Evolutionary conservation across 2,113 vertebrate genomes (phyloP).

Genomic region (Andinoacara biseriatus): DNA sequence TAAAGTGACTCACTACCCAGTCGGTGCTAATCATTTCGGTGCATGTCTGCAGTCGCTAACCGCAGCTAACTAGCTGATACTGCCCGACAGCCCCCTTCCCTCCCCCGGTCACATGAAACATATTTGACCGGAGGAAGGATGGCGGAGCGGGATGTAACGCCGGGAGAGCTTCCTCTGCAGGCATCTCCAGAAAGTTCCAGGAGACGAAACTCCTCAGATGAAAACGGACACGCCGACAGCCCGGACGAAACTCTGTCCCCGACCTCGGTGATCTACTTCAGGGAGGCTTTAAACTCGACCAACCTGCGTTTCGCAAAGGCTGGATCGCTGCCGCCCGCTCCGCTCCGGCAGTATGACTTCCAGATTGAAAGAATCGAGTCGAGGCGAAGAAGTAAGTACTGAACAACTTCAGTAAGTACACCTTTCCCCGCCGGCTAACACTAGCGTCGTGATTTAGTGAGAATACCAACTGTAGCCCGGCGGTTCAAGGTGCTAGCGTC

Average conservation of each 20-base stretch:
- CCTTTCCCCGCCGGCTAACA: accelerated
- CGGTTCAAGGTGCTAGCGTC: neutral
- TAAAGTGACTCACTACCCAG: neutral
- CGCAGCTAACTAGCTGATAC: neutral
- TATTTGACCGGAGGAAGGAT: slow-evolving; percentile 57
- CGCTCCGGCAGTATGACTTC: slow-evolving; percentile 75
- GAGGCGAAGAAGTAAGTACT: slow-evolving; percentile 75
- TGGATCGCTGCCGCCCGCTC: slow-evolving; percentile 41
- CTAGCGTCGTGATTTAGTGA: accelerated
- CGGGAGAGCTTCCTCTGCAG: slow-evolving; percentile 21
- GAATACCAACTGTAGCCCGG: neutral
- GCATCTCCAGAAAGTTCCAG: slow-evolving; percentile 47
- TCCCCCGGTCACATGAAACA: slow-evolving; percentile 59
- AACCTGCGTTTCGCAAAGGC: slow-evolving; percentile 63
- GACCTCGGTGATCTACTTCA: slow-evolving; percentile 84
- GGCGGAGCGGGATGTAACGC: slow-evolving; percentile 60
- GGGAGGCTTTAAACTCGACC: slow-evolving; percentile 78
- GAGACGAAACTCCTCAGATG: slow-evolving; percentile 45
- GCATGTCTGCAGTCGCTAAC: neutral
- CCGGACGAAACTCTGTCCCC: slow-evolving; percentile 81
- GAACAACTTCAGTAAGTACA: neutral
- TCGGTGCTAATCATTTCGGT: neutral
- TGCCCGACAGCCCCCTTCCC: neutral
- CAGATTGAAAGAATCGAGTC: slow-evolving; percentile 74
- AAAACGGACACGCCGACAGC: slow-evolving; percentile 73